Conservation (phyloP, 2,888 invertebrate species). For the Papilio protenor region DNA sequence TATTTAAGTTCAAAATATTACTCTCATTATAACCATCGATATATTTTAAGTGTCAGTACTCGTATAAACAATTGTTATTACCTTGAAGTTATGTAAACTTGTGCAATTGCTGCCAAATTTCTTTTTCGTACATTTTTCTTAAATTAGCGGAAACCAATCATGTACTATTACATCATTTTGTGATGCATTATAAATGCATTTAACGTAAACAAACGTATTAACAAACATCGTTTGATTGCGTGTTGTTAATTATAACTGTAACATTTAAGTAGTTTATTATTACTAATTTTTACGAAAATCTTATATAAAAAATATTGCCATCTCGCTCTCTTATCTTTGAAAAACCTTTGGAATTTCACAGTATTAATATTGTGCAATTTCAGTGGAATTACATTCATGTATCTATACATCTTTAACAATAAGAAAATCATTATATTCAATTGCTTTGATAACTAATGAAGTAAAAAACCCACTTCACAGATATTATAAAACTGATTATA, state of each 20-base stretch:
- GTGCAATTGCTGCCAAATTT: background rate
- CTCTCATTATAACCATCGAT: background rate
- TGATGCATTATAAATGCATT: background rate
- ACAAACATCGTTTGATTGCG: background rate
- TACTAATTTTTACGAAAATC: background rate
- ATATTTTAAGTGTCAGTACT: background rate
- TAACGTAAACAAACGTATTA: background rate
- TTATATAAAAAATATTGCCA: background rate
- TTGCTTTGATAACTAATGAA: background rate
- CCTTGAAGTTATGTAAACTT: constrained; percentile 4
- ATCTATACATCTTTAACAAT: background rate
- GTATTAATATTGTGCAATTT: constrained; percentile 14
- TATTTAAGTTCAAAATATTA: background rate
- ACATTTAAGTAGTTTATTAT: background rate
- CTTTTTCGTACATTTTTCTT: background rate
- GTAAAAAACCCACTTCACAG: background rate
- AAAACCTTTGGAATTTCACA: background rate
- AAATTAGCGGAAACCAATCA: constrained; percentile 13
- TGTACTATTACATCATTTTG: constrained; percentile 30
- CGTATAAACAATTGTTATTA: background rate
- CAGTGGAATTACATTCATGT: background rate
- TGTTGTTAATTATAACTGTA: background rate
- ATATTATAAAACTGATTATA: constrained; percentile 1
- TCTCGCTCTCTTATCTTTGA: background rate
- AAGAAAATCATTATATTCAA: background rate